Conservation (phyloP, 1,140 invertebrate species). For the Magallana angulata region DNA sequence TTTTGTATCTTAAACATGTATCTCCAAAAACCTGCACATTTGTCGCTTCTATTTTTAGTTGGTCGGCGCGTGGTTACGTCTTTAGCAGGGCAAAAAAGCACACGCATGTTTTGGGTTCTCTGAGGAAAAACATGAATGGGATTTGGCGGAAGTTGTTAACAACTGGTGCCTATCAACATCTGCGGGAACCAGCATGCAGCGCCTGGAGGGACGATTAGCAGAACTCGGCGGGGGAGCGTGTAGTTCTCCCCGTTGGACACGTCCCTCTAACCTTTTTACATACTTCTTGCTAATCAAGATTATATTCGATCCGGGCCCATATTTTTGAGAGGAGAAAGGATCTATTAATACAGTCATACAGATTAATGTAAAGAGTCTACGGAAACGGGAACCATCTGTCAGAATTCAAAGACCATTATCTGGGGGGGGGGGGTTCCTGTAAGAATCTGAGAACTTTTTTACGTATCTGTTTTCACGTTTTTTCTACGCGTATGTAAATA, state of each 20-base stretch:
- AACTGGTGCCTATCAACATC: neutral
- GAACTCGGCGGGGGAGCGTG: neutral
- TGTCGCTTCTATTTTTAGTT: neutral
- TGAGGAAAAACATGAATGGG: slow-evolving; percentile 30
- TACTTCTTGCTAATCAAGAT: neutral
- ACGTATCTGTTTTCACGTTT: neutral
- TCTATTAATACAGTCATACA: neutral
- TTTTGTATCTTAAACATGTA: neutral
- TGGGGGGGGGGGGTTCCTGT: neutral
- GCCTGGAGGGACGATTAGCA: slow-evolving; percentile 14
- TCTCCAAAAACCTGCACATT: neutral
- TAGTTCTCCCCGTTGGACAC: neutral
- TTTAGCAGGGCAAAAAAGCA: neutral
- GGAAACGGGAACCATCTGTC: neutral
- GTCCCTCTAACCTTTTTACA: neutral
- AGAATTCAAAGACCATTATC: neutral
- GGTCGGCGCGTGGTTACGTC: slow-evolving; percentile 16
- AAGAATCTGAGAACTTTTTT: neutral
- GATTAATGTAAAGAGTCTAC: neutral
- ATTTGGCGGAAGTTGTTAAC: slow-evolving; percentile 37
- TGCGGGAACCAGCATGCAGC: neutral
- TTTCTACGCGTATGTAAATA: too few species aligned
- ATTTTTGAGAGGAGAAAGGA: neutral
- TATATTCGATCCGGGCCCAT: neutral
- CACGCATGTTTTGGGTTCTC: neutral